A percentile compares a stretch with the other conserved stretches of the same genome.
Evolutionary conservation across 2,113 vertebrate species (phyloP).

Genomic region (Actenoides lindsayi): DNA sequence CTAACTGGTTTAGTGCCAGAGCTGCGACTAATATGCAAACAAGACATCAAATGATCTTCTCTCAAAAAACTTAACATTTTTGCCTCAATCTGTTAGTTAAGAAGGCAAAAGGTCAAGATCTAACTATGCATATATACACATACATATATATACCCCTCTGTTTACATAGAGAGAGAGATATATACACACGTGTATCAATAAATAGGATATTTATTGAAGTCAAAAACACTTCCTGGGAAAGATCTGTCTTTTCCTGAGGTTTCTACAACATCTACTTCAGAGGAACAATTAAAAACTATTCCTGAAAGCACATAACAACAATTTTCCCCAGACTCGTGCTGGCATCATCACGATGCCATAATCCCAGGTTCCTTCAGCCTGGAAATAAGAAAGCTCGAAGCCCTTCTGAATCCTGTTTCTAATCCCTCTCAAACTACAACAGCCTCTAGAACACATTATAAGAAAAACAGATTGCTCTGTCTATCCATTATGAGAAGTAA

Average conservation of each 20-base stretch:
- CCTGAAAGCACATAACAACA: neutral
- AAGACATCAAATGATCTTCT: neutral
- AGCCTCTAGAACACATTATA: neutral
- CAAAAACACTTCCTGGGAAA: neutral
- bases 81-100: neutral
- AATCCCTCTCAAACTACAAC: neutral
- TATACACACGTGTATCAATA: neutral
- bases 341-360: neutral
- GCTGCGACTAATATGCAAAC: neutral
- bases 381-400: neutral
- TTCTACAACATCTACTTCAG: neutral
- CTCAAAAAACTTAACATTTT: neutral
- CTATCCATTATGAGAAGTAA: neutral
- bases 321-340: neutral
- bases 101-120: neutral
- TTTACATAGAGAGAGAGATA: neutral
- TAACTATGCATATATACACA: neutral
- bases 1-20: neutral
- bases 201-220: neutral
- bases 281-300: conserved; percentile 4
- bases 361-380: neutral
- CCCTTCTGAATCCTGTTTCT: neutral
- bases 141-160: neutral
- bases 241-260: neutral
- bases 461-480: neutral